A percentile compares a stretch with the other conserved stretches of the same genome.
Conservation (phyloP, 1,140 invertebrate genomes). For the Eumeta japonica region DNA sequence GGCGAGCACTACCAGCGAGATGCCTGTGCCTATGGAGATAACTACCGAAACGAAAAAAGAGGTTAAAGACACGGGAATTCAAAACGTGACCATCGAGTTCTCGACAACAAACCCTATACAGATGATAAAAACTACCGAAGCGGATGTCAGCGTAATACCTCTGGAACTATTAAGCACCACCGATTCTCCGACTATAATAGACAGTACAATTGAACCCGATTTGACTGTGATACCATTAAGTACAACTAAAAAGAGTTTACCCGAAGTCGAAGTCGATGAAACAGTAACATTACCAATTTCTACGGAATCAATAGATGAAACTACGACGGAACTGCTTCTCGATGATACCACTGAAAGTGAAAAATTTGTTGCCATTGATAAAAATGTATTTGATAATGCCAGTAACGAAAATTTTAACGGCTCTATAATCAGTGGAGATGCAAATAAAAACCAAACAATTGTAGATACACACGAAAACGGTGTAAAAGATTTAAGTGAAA, state of each 20-base stretch:
- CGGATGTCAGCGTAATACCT: slow-evolving; percentile 31
- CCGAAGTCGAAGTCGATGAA: slow-evolving; percentile 26
- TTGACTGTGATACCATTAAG: slow-evolving; percentile 42
- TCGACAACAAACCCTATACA: slow-evolving; percentile 8
- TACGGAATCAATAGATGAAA: slow-evolving; percentile 30
- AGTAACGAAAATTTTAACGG: slow-evolving; percentile 6
- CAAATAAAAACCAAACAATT: slow-evolving; percentile 2
- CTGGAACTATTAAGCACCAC: slow-evolving; percentile 43
- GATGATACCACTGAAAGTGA: not conserved
- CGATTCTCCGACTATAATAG: slow-evolving; percentile 22
- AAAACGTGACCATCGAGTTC: slow-evolving; percentile 5
- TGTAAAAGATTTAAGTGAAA: too few species aligned
- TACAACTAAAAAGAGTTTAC: slow-evolving; percentile 26
- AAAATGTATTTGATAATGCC: not conserved
- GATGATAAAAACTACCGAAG: slow-evolving; percentile 21
- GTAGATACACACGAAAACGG: not conserved
- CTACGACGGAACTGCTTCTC: slow-evolving; percentile 12
- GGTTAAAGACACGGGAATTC: slow-evolving; percentile 10
- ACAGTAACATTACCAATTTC: slow-evolving; percentile 32
- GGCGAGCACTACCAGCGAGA: too few species aligned
- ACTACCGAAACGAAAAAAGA: slow-evolving; percentile 10
- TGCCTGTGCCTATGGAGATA: not conserved
- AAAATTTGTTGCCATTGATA: too few species aligned
- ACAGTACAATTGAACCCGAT: slow-evolving; percentile 36
- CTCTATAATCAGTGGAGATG: not conserved